Evolutionary conservation across 2,113 vertebrate species (phyloP), one percentile per base, ranked within the genome.

Genomic region (Pogonocichla stellata): DNA sequence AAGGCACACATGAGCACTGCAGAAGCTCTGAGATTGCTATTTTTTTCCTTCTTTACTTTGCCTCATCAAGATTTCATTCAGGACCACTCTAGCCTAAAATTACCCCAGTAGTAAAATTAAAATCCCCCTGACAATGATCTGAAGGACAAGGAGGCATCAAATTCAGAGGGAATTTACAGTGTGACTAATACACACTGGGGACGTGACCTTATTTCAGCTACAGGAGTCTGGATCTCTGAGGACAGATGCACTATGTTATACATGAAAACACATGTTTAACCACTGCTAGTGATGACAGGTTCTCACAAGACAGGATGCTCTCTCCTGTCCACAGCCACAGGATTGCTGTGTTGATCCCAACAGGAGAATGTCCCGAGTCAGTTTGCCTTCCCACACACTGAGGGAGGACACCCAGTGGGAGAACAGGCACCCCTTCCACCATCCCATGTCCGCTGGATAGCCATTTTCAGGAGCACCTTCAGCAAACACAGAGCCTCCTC

Each of bases 11-110:
- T 23, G 64, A 90, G 19, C 62, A 58, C 3, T 89, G 51, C 85
- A 88, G 70, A 91, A 95, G 33, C 61, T 36, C 75, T 2, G 2
- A 92, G 66, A 65, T 47, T 72, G 42, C 16, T 62, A 8, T 36
- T 36, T 95, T 95, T 92, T 88, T 29, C 28, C 82, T 88, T 84
- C 85, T 92, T 92, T 78, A 54, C 33, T 90, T 92, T 75, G 47
- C 45, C 31, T 74, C 75, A 77, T 66, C 67, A 66, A 92, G 48
- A 43, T 71, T 74, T 96, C 48, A 78, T 78, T 80, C 43, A 83
- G 69, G 67, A 92, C 50, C 23, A 65, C 26, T 73, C 43, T 77
- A 79, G 51, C 58, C 80, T 90, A 60, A 96, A 86, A 95, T 65
- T 53, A 74, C 48, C 10, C 19, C 43, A 31, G 40, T 29, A 12